Evolutionary conservation across 2,797 vertebrate genomes (phyloP).

Genomic region (Mionectes olivaceus): DNA sequence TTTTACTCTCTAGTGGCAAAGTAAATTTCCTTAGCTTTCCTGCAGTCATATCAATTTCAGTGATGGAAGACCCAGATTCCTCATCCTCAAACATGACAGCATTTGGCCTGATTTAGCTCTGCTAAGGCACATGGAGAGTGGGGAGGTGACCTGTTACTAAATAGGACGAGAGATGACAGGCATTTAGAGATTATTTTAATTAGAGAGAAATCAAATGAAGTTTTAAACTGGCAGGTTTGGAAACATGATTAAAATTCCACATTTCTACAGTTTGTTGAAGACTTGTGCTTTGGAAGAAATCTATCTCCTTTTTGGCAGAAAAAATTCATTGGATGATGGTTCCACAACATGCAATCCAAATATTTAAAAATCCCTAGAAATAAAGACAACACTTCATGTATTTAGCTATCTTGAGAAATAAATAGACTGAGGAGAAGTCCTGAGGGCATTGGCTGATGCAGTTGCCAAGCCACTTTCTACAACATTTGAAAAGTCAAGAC

Average conservation of each 20-base stretch:
- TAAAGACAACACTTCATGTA: neutral
- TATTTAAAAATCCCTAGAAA: neutral
- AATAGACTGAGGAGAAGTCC: neutral
- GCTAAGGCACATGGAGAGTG: too few species aligned
- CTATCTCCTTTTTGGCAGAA: neutral
- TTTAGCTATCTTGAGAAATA: neutral
- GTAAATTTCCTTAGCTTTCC: neutral
- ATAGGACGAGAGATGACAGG: neutral
- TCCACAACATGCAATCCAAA: neutral
- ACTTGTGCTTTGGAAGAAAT: neutral
- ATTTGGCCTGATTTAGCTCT: neutral
- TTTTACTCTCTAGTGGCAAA: neutral
- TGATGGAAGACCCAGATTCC: neutral
- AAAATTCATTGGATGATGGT: neutral
- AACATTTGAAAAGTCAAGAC: neutral
- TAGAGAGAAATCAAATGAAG: neutral
- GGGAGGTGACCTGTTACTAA: neutral
- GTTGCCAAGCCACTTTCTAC: neutral
- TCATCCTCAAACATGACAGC: accelerated
- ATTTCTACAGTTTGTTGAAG: neutral
- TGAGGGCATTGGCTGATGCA: neutral
- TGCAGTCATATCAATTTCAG: neutral
- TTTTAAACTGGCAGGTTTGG: neutral
- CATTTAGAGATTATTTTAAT: neutral
- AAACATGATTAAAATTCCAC: neutral